Conservation (phyloP, 2,797 vertebrate genomes). For the Microcaecilia unicolor region DNA sequence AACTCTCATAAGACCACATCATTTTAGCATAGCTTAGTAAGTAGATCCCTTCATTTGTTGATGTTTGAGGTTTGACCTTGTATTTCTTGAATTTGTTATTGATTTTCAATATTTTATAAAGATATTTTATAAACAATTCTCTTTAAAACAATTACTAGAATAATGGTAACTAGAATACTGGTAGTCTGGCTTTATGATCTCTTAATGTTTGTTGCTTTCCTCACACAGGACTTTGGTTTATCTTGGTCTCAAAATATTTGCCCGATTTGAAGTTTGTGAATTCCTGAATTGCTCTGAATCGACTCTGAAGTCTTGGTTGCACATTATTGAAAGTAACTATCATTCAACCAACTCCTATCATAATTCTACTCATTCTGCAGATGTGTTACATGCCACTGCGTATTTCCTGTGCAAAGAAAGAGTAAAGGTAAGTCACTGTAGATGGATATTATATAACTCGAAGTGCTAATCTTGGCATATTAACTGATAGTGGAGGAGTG, state of each 20-base stretch:
- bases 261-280: slow-evolving; percentile 87
- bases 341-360: slow-evolving; percentile 92
- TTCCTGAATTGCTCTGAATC: slow-evolving; percentile 85
- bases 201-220: slow-evolving; percentile 20
- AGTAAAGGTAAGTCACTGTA: slow-evolving; percentile 71
- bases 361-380: slow-evolving; percentile 90
- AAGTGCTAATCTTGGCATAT: too few species aligned
- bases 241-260: slow-evolving; percentile 88
- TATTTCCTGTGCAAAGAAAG: slow-evolving; percentile 90
- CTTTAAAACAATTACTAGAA: too few species aligned
- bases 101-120: too few species aligned
- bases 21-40: too few species aligned
- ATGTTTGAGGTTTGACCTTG: too few species aligned
- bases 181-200: not conserved
- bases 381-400: slow-evolving; percentile 91
- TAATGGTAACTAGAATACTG: not conserved
- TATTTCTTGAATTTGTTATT: too few species aligned
- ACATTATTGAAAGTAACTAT: slow-evolving; percentile 88
- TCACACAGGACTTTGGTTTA: slow-evolving; percentile 79
- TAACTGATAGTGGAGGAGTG: too few species aligned
- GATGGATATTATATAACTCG: too few species aligned
- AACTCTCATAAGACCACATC: too few species aligned
- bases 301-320: slow-evolving; percentile 84
- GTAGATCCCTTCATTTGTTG: too few species aligned
- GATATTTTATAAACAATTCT: too few species aligned